Evolutionary conservation across 2,113 vertebrate species (phyloP).

Genomic region (Melozone crissalis): DNA sequence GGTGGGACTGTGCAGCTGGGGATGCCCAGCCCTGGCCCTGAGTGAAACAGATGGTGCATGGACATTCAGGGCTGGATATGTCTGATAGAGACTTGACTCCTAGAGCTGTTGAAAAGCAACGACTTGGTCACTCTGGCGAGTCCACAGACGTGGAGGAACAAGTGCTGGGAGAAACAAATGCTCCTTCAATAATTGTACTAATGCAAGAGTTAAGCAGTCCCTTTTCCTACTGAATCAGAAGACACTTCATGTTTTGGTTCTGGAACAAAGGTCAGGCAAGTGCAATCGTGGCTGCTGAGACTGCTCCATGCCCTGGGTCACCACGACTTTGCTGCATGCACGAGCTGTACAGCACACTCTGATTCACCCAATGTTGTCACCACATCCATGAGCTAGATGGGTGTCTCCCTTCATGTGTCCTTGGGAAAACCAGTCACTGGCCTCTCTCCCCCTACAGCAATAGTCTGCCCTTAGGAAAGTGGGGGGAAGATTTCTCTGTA

Average conservation of each 20-base stretch:
- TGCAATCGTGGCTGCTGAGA: neutral
- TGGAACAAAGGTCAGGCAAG: constrained; percentile 28
- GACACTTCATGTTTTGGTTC: neutral
- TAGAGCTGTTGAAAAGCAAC: neutral
- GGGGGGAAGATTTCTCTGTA: neutral
- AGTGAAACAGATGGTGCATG: neutral
- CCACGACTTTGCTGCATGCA: neutral
- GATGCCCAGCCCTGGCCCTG: neutral
- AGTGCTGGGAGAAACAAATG: neutral
- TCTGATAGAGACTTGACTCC: neutral
- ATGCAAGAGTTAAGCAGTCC: neutral
- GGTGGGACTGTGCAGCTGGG: neutral
- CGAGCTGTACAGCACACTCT: neutral
- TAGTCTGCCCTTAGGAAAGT: neutral
- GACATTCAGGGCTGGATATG: neutral
- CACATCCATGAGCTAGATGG: neutral
- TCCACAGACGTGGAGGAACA: neutral
- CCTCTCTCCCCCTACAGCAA: neutral
- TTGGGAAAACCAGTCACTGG: neutral
- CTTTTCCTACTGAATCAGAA: neutral
- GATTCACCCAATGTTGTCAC: constrained; percentile 30
- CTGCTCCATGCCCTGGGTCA: constrained; percentile 26
- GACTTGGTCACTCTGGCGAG: fast-evolving
- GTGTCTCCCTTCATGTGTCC: neutral
- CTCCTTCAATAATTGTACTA: neutral